phyloP scores from a whole-genome alignment of 2,797 vertebrate species.

The Adrianichthys oophorus region DNA sequence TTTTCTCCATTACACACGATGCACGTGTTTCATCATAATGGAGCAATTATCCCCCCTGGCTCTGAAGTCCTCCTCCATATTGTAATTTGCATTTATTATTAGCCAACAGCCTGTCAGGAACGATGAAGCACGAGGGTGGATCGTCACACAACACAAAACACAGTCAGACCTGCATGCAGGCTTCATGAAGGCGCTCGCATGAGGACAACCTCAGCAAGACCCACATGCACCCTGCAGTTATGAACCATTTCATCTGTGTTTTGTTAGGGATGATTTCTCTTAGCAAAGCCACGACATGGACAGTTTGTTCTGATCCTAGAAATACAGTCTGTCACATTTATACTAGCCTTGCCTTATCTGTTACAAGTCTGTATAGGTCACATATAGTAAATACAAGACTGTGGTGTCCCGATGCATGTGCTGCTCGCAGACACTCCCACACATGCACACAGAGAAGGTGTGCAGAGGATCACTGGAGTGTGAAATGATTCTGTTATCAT shows the following conservation, averaged over 20 bases:
- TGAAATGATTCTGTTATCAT: slow-evolving; percentile 79
- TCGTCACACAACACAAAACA: slow-evolving; percentile 50
- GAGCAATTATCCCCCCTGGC: slow-evolving; percentile 75
- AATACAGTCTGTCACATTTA: slow-evolving; percentile 14
- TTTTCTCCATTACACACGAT: slow-evolving; percentile 25
- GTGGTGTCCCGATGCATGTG: slow-evolving; percentile 35
- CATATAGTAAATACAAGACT: slow-evolving; percentile 27
- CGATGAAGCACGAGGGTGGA: slow-evolving; percentile 48
- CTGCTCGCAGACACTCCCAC: slow-evolving; percentile 10
- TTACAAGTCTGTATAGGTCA: slow-evolving; percentile 39
- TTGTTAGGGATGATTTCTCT: slow-evolving; percentile 32
- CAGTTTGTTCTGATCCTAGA: slow-evolving; percentile 44
- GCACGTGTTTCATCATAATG: slow-evolving; percentile 57
- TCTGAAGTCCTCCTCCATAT: slow-evolving; percentile 65
- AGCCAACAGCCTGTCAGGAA: slow-evolving; percentile 54
- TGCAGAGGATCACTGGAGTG: slow-evolving; percentile 54
- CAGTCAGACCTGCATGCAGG: slow-evolving; percentile 63
- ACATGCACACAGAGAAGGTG: slow-evolving; percentile 22
- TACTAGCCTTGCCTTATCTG: slow-evolving; percentile 8
- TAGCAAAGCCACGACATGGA: slow-evolving; percentile 37
- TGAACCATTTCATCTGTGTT: slow-evolving; percentile 28
- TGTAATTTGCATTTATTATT: slow-evolving; percentile 79
- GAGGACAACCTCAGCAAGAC: slow-evolving; percentile 30
- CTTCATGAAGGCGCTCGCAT: slow-evolving; percentile 43
- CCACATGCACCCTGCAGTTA: slow-evolving; percentile 4